These are phyloP conservation scores for Drosophila prolongata DNA, from an alignment of 2,888 invertebrate species.

Conservation along the genomic window DNA sequence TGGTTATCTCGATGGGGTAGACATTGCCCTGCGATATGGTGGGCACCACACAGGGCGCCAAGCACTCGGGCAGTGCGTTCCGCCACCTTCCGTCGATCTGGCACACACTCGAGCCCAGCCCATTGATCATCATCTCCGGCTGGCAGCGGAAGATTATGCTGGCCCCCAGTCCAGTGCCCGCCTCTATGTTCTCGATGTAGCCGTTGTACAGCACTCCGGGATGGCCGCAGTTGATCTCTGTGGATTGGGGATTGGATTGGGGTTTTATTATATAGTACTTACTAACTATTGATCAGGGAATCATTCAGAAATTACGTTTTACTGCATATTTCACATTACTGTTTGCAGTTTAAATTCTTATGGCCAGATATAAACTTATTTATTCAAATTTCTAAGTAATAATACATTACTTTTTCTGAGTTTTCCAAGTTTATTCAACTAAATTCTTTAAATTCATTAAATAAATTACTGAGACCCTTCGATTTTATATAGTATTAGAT, in stretches of 20 bases:
- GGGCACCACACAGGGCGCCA: constrained; percentile 97
- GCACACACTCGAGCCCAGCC: constrained; percentile 95
- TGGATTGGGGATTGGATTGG: too few relatives aligned
- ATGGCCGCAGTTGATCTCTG: constrained; percentile 98
- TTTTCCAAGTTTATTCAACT: too few relatives aligned
- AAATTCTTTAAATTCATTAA: too few relatives aligned
- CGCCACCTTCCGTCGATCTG: constrained; percentile 98
- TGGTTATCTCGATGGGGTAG: constrained; percentile 86
- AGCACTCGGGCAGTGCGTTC: constrained; percentile 94
- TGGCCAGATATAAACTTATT: too few relatives aligned
- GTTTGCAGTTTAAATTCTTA: too few relatives aligned
- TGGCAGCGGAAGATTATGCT: constrained; percentile 97
- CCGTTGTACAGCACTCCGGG: constrained; percentile 98
- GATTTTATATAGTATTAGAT: too few relatives aligned
- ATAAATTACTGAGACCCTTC: too few relatives aligned
- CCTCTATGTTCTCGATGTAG: constrained; percentile 95
- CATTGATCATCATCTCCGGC: constrained; percentile 95
- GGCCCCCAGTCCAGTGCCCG: constrained; percentile 95
- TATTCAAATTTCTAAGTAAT: too few relatives aligned
- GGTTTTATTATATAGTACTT: neutral
- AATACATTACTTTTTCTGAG: too few relatives aligned
- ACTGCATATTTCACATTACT: too few relatives aligned
- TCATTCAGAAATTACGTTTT: too few relatives aligned
- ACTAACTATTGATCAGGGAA: too few relatives aligned
- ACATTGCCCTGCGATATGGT: constrained; percentile 92